These are phyloP conservation scores for Epirrhoe tristata DNA, from an alignment of 2,888 invertebrate species.

Conservation along the genomic window DNA sequence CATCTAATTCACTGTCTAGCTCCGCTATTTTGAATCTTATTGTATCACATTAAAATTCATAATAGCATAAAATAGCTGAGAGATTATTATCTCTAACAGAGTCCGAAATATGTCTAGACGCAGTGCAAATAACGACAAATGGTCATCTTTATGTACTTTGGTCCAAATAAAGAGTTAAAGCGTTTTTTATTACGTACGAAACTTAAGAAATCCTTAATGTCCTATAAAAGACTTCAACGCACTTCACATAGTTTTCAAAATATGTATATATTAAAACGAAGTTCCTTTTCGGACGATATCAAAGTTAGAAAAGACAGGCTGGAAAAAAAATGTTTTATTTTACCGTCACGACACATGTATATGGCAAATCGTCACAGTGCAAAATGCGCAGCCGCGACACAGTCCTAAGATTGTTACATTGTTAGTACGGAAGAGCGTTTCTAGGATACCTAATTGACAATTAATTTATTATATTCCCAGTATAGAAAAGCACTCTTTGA, in stretches of 20 bases:
- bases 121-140: conserved; percentile 34
- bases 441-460: no score
- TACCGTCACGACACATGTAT: no score
- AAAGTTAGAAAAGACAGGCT: no score
- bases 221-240: background rate
- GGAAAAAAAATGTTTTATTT: no score
- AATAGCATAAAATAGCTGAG: conserved; percentile 27
- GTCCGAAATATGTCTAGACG: conserved; percentile 45
- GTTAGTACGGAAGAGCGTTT: no score
- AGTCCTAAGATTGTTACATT: no score
- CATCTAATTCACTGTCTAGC: conserved; percentile 34
- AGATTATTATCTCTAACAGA: conserved; percentile 41
- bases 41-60: conserved; percentile 25
- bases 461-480: no score
- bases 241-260: background rate
- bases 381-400: no score
- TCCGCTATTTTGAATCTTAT: conserved; percentile 31
- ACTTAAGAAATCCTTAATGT: background rate
- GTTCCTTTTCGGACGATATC: no score
- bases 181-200: background rate
- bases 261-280: no score
- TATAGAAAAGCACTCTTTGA: no score
- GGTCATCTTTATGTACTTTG: conserved; percentile 38
- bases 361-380: no score
- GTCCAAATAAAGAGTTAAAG: conserved; percentile 17